Percentiles rank a stretch among this genome's conserved stretches.
These are phyloP conservation scores for Metallyticus violacea DNA, from an alignment of 2,888 invertebrate genomes.

Conservation along the genomic window DNA sequence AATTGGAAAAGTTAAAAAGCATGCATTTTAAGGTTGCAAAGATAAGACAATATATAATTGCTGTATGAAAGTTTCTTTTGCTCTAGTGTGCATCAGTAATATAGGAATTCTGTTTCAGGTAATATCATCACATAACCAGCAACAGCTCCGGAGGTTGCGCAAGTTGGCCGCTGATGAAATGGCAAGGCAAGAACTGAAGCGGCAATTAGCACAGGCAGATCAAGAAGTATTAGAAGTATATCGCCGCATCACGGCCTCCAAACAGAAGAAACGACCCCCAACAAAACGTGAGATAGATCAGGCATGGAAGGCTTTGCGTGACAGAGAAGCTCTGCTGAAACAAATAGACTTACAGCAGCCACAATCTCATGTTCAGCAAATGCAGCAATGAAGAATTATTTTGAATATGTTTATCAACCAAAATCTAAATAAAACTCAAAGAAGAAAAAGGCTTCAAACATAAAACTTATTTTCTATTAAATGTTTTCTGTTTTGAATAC, in stretches of 20 bases:
- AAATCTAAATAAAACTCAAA: not conserved
- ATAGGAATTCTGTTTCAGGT: not conserved
- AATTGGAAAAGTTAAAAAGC: no score
- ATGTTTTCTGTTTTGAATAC: not conserved
- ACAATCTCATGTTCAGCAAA: not conserved
- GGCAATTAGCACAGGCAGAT: conserved; percentile 71
- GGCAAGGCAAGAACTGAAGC: conserved; percentile 71
- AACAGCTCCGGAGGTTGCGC: conserved; percentile 65
- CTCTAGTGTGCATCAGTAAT: not conserved
- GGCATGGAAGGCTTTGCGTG: conserved; percentile 69
- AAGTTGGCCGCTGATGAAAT: conserved; percentile 75
- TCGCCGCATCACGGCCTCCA: conserved; percentile 72
- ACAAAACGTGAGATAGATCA: conserved; percentile 78
- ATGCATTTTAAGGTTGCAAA: no score
- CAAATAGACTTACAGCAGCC: conserved; percentile 20
- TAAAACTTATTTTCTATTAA: not conserved
- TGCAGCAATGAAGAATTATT: not conserved
- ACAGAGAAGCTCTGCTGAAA: conserved; percentile 40
- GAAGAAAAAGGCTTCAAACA: not conserved
- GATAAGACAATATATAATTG: no score
- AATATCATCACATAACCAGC: conserved; percentile 66
- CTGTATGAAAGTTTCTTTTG: no score
- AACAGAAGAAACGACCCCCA: conserved; percentile 77
- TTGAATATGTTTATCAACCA: not conserved
- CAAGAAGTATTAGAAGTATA: conserved; percentile 78